These are phyloP conservation scores for Palythoa caribaeorum DNA, from an alignment of 92 coral and sea anemone species.

Conservation along the genomic window DNA sequence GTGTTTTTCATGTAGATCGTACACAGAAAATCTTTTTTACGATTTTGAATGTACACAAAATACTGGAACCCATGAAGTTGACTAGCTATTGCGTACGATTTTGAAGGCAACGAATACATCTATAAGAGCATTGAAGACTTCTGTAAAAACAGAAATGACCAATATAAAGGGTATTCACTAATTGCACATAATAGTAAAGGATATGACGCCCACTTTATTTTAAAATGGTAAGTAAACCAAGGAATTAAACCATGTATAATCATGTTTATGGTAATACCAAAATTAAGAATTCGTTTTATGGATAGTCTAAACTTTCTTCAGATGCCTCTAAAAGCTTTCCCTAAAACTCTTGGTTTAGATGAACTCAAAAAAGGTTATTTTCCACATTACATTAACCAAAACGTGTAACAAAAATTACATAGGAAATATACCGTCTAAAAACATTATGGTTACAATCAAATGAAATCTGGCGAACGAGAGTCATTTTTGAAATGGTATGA, in stretches of 20 bases:
- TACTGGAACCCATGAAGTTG: no score
- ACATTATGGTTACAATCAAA: not conserved
- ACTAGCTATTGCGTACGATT: not conserved
- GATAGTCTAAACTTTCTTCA: constrained; percentile 20
- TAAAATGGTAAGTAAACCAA: no score
- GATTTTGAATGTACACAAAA: no score
- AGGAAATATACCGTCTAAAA: no score
- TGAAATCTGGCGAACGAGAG: not conserved
- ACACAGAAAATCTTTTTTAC: no score
- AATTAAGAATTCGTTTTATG: not conserved
- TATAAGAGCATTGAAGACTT: constrained; percentile 10
- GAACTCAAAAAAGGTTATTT: not conserved
- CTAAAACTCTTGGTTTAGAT: constrained; percentile 21
- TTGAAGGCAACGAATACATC: constrained; percentile 18
- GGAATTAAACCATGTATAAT: no score
- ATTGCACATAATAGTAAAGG: constrained; percentile 39
- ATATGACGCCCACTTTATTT: constrained; percentile 24
- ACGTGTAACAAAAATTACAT: not conserved
- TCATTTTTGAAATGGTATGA: constrained; percentile 5
- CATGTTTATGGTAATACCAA: no score
- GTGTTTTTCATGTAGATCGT: constrained; percentile 31
- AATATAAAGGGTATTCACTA: constrained; percentile 12
- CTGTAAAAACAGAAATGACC: not conserved
- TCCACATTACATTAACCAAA: constrained; percentile 25
- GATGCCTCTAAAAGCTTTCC: not conserved